Conservation (phyloP, 2,113 vertebrate species). For the Charina bottae region DNA sequence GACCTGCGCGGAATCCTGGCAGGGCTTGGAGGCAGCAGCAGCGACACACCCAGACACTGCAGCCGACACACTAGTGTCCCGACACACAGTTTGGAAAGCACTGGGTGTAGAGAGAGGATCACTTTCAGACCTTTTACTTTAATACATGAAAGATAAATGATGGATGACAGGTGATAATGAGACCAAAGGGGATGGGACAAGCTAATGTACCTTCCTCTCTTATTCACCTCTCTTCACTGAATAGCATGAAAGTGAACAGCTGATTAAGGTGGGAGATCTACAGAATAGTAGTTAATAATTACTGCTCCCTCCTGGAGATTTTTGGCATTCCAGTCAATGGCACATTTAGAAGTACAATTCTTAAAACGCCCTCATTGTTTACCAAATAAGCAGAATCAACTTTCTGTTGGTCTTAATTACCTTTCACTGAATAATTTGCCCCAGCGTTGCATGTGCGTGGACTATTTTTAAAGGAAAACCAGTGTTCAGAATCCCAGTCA, state of each 20-base stretch:
- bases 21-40: too few species aligned
- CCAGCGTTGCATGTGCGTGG: background rate
- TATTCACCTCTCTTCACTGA: background rate
- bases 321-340: background rate
- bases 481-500: background rate
- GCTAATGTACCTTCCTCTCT: background rate
- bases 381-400: background rate
- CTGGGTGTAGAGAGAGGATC: background rate
- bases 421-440: background rate
- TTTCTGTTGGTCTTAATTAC: background rate
- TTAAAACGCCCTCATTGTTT: background rate
- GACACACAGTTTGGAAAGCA: too few species aligned
- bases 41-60: too few species aligned
- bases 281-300: background rate
- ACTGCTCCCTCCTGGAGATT: background rate
- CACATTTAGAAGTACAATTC: background rate
- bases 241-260: background rate
- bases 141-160: background rate
- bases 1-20: too few species aligned
- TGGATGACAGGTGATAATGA: background rate
- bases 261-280: background rate
- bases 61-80: too few species aligned
- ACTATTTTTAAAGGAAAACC: background rate
- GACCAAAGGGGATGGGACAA: background rate
- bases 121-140: background rate